Evolutionary conservation across 2,113 vertebrate genomes (phyloP), one percentile per base, ranked within the genome.

Genomic region (Vidua chalybeata): DNA sequence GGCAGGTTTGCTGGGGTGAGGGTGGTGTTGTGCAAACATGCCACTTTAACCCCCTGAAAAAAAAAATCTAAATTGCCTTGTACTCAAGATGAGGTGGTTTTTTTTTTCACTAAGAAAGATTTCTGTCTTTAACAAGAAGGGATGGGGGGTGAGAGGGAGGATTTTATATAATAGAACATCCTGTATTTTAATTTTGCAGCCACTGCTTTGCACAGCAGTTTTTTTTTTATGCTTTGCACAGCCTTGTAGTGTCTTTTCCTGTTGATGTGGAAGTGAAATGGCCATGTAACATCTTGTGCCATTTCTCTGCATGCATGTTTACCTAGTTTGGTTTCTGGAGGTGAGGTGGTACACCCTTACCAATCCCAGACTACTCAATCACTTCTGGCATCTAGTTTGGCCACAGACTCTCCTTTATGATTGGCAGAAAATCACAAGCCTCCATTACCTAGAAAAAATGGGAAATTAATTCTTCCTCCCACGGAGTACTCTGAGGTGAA

Each of bases 401-500:
- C 48, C 48, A 21, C 61, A 55, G 56, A 81, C 30, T 59, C 35
- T 81, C 62, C 46, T 69, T 89, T 56, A 46, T 15, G 48, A 73
- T 3, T 84, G 62, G 71, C 54, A 90, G 64, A n/a, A 89, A 91
- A 87, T 89, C 66, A 48, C 9, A 93, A 71, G 58, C n/a, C 43
- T 79, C 27, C 13, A 33, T 66, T 73, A 30, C 37, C 72, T 49
- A 64, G 41, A 64, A 90, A 85, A 89, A 83, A 45, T 62, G 49
- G 45, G 27, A 89, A 85, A 95, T 87, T 67, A 94, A 84, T 89
- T 91, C 56, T 52, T 84, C 37, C 62, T 54, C 80, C 66, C 81
- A 84, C 49, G 37, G 93, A 78, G 61, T 61, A 73, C 41, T 86
- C 78, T 85, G 82, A 89, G 71, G 95, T 92, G 51, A 89, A 96